Base-by-base conservation (phyloP, 2,888 invertebrate genomes). In the Amaurobius ferox region DNA sequence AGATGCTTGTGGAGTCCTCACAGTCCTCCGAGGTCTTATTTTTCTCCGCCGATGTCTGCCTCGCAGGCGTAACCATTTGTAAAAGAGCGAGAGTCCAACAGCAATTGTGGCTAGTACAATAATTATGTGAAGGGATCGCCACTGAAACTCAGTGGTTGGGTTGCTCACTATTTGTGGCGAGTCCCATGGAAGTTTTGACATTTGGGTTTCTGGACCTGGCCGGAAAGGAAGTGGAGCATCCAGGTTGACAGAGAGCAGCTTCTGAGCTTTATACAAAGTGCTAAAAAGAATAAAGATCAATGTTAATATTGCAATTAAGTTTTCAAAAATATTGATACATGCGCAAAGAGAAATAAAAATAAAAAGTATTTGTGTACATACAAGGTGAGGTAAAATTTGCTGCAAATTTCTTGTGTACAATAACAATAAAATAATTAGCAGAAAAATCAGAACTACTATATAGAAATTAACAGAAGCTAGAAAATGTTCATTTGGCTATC, bases 251-350 rank as follows among this genome's bases (percentile, higher is more conserved):
- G 94, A 94, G 67, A 96, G 92, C 13, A 95, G 90, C 89, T 95
- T 95, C 89, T 96, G 95, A 0, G 95, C 94, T 88, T 95, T 95
- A 90, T 95, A 94, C 39, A 96, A 93, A 89, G 95, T 95, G 70
- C 95, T 95, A 91, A 72, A 91, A 91, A 2, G 28, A 39, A 39
- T 66, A 76, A 32, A 67, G 30, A 66, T 55, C 1, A 70, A n/a
- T n/a, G n/a, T n/a, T n/a, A n/a, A n/a, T n/a, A n/a, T n/a, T n/a
- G n/a, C n/a, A n/a, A n/a, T n/a, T n/a, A n/a, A n/a, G n/a, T n/a
- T n/a, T n/a, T n/a, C n/a, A n/a, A n/a, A n/a, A n/a, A n/a, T n/a
- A n/a, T n/a, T n/a, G n/a, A n/a, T n/a, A n/a, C n/a, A n/a, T n/a
- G n/a, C n/a, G n/a, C n/a, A n/a, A n/a, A n/a, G n/a, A n/a, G n/a